Evolutionary conservation across 2,797 vertebrate genomes (phyloP).

Genomic region (Sitta carolinensis): DNA sequence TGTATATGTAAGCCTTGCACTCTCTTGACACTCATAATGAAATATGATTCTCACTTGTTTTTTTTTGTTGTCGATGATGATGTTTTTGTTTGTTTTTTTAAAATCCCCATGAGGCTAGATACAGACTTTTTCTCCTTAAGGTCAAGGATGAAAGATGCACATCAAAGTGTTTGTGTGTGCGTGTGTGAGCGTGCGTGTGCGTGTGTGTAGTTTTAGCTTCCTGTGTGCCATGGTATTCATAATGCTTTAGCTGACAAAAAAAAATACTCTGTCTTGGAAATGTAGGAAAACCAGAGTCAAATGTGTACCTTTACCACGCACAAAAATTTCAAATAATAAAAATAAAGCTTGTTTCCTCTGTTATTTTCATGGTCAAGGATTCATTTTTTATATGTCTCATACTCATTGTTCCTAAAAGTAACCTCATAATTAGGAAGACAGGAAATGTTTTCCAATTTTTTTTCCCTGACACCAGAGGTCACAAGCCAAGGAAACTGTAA

Average conservation of each 20-base stretch:
- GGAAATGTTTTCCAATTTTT: background rate
- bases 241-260: slow-evolving; percentile 77
- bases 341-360: slow-evolving; percentile 80
- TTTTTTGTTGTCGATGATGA: background rate
- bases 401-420: background rate
- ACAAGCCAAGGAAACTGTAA: background rate
- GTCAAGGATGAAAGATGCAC: slow-evolving; percentile 71
- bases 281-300: slow-evolving; percentile 73
- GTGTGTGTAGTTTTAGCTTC: slow-evolving; percentile 74
- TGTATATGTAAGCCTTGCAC: slow-evolving; percentile 67
- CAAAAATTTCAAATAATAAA: slow-evolving; percentile 72
- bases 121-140: slow-evolving; percentile 70
- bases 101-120: slow-evolving; percentile 52
- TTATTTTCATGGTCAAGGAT: slow-evolving; percentile 42
- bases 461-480: background rate
- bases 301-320: slow-evolving; percentile 76
- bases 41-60: slow-evolving; percentile 27
- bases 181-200: rapidly evolving
- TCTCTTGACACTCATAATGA: slow-evolving; percentile 52
- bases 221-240: slow-evolving; percentile 75
- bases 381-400: slow-evolving; percentile 26
- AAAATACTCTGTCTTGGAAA: slow-evolving; percentile 77
- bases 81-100: background rate
- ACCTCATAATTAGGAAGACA: background rate
- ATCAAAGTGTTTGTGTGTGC: slow-evolving; percentile 65